These are phyloP conservation scores for Thecocarcelia acutangulata DNA, from an alignment of 2,888 invertebrate species.

Conservation along the genomic window DNA sequence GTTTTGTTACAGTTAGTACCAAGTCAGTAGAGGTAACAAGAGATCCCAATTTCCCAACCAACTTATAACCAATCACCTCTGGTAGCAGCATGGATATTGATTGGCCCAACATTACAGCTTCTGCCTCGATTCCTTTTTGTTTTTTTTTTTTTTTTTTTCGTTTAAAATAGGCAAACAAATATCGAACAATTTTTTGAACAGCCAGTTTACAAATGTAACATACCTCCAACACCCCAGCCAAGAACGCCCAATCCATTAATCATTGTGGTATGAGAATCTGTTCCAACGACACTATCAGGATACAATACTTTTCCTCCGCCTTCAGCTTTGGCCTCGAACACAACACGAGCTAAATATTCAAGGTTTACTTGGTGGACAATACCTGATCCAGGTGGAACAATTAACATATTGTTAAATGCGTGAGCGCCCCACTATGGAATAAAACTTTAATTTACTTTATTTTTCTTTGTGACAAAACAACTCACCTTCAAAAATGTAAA, in stretches of 20 bases:
- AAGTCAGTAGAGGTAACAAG: slow-evolving; percentile 97
- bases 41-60: slow-evolving; percentile 90
- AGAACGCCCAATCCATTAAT: slow-evolving; percentile 97
- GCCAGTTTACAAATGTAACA: slow-evolving; percentile 15
- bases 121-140: slow-evolving; percentile 93
- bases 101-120: slow-evolving; percentile 99
- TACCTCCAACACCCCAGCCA: slow-evolving; percentile 97
- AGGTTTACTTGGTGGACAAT: slow-evolving; percentile 99
- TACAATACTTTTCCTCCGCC: slow-evolving; percentile 84
- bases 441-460: slow-evolving; percentile 43
- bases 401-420: slow-evolving; percentile 96
- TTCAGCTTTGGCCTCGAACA: slow-evolving; percentile 85
- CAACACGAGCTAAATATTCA: slow-evolving; percentile 95
- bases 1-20: slow-evolving; percentile 98
- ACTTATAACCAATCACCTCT: slow-evolving; percentile 96
- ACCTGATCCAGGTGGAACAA: slow-evolving; percentile 98
- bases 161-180: background rate
- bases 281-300: slow-evolving; percentile 97
- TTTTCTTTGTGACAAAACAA: background rate
- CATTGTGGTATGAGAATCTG: slow-evolving; percentile 99
- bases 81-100: slow-evolving; percentile 98
- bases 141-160: no score
- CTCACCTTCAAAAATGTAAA: slow-evolving; percentile 97
- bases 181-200: background rate
- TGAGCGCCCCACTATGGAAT: slow-evolving; percentile 94